Percentiles rank a stretch among this genome's conserved stretches.
Evolutionary conservation across 2,888 invertebrate species (phyloP).

Genomic region (Andrena bucephala): DNA sequence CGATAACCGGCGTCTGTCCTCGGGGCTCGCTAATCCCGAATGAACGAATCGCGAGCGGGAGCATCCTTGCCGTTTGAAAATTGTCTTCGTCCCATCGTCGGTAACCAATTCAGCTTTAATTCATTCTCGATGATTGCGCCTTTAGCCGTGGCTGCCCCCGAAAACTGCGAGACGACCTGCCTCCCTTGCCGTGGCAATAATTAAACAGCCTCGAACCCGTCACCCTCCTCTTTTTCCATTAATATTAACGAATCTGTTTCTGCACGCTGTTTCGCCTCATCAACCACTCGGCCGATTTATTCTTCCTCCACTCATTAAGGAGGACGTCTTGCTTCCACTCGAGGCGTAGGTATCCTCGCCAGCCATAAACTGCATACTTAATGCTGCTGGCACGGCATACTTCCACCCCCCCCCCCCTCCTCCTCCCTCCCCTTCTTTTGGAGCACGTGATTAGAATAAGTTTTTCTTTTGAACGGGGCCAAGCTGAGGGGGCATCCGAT

Average conservation of each 20-base stretch:
- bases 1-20: constrained; percentile 31
- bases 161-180: constrained; percentile 14
- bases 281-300: neutral
- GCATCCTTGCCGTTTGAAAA: constrained; percentile 19
- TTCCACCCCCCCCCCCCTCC: constrained; percentile 12
- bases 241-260: constrained; percentile 42
- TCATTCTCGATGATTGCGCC: constrained; percentile 43
- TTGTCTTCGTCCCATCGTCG: constrained; percentile 12
- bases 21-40: constrained; percentile 41
- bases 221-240: neutral
- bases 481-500: constrained; percentile 28
- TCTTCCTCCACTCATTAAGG: constrained; percentile 18
- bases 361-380: constrained; percentile 42
- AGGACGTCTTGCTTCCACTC: constrained; percentile 10
- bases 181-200: constrained; percentile 26
- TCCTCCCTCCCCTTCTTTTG: too few species aligned
- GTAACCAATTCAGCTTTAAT: constrained; percentile 52
- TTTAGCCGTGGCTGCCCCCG: constrained; percentile 22
- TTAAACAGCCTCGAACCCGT: constrained; percentile 29
- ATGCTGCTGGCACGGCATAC: constrained; percentile 30
- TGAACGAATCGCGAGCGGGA: constrained; percentile 30
- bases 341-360: constrained; percentile 11
- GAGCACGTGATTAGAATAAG: constrained; percentile 72
- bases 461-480: constrained; percentile 55
- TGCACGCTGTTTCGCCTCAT: neutral